Conservation (phyloP, 2,113 vertebrate genomes). For the Pterophyllum scalare region DNA sequence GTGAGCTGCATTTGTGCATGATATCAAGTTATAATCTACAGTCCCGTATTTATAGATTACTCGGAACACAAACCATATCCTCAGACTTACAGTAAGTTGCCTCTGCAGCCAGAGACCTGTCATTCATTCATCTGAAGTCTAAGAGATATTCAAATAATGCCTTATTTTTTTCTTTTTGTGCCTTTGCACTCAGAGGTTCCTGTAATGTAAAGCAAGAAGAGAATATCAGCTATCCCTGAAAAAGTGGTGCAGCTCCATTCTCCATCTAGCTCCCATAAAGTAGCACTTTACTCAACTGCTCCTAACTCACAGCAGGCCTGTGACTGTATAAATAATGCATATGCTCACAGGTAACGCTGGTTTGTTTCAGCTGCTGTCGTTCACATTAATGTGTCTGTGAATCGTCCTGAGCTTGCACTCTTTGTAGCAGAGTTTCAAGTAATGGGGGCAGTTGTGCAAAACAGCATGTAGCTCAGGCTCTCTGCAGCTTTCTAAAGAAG, state of each 20-base stretch:
- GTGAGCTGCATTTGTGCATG: too few species aligned
- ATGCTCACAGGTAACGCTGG: not conserved
- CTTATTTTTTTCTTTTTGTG: not conserved
- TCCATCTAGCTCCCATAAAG: not conserved
- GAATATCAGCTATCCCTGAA: not conserved
- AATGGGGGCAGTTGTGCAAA: not conserved
- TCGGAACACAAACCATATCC: too few species aligned
- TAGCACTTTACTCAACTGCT: not conserved
- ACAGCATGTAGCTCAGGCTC: not conserved
- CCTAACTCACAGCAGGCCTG: not conserved
- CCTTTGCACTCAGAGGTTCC: not conserved
- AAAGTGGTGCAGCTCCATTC: not conserved
- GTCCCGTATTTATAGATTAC: too few species aligned
- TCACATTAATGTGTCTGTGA: not conserved
- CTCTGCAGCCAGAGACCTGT: too few species aligned
- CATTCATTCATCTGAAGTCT: too few species aligned
- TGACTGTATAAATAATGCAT: not conserved
- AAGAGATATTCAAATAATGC: too few species aligned
- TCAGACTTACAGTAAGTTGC: too few species aligned
- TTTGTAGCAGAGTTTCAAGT: not conserved
- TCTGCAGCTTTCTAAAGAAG: not conserved
- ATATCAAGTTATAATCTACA: too few species aligned
- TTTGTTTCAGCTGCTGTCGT: not conserved
- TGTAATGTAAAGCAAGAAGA: not conserved
- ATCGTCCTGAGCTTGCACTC: not conserved